These are phyloP conservation scores for Ramphastos sulfuratus DNA, from an alignment of 2,113 vertebrate species.

Conservation along the genomic window DNA sequence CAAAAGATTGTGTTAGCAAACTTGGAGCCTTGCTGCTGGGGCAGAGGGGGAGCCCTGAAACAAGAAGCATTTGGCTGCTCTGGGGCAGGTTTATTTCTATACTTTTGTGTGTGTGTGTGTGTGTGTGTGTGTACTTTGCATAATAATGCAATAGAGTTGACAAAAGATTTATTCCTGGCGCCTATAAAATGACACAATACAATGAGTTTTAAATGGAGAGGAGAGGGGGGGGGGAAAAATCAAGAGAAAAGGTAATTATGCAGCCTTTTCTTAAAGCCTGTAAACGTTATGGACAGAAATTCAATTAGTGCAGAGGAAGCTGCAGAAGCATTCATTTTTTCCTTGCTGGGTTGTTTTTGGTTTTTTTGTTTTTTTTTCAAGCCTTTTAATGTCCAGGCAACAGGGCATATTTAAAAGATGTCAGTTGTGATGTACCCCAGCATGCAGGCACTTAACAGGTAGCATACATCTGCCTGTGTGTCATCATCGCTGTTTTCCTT, in stretches of 20 bases:
- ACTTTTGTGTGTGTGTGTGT: slow-evolving; percentile 36
- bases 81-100: not conserved
- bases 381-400: slow-evolving; percentile 50
- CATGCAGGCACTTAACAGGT: not conserved
- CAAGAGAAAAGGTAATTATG: slow-evolving; percentile 66
- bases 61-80: not conserved
- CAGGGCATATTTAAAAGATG: not conserved
- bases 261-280: slow-evolving; percentile 40
- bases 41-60: slow-evolving; percentile 16
- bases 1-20: slow-evolving; percentile 54
- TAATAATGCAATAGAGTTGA: slow-evolving; percentile 70
- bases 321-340: slow-evolving; percentile 42
- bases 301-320: slow-evolving; percentile 59
- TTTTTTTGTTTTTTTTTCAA: not conserved
- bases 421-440: not conserved
- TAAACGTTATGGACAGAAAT: slow-evolving; percentile 64
- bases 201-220: slow-evolving; percentile 64
- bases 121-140: slow-evolving; percentile 58
- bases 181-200: slow-evolving; percentile 65
- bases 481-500: not conserved
- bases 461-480: not conserved
- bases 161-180: slow-evolving; percentile 72
- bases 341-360: not conserved
- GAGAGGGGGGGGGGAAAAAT: slow-evolving; percentile 13
- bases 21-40: slow-evolving; percentile 36